A percentile compares a stretch with the other conserved stretches of the same genome.
Conservation (phyloP, 2,797 vertebrate genomes). For the Sardinella longiceps region DNA sequence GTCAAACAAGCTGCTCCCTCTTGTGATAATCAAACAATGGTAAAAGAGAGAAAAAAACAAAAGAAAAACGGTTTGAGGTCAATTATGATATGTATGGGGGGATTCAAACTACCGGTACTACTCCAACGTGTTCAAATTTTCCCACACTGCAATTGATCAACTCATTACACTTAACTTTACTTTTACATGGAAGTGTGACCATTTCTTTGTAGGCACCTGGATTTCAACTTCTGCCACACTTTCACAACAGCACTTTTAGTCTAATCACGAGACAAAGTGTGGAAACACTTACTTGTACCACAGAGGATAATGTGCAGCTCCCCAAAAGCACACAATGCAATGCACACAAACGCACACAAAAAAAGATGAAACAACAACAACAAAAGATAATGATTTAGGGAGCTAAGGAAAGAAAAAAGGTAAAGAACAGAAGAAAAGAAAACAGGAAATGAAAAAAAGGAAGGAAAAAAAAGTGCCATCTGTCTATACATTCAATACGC, state of each 20-base stretch:
- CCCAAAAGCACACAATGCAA: not conserved
- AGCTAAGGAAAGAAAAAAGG: not conserved
- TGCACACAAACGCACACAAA: not conserved
- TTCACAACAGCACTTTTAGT: not conserved
- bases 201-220: not conserved
- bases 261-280: not conserved
- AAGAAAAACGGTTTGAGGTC: not conserved
- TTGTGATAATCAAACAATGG: not conserved
- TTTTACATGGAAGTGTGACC: not conserved
- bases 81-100: not conserved
- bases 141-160: not conserved
- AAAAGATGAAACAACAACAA: not conserved
- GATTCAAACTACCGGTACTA: not conserved
- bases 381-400: not conserved
- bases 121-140: not conserved
- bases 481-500: not conserved
- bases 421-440: not conserved
- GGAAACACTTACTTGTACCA: not conserved
- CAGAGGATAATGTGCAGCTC: not conserved
- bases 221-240: not conserved
- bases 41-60: not conserved
- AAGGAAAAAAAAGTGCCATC: constrained; percentile 7
- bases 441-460: not conserved
- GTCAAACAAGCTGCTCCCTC: not conserved
- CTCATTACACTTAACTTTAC: not conserved